Percentiles rank a stretch among this genome's conserved stretches.
Evolutionary conservation across 2,888 invertebrate genomes (phyloP).

Genomic region (Pteria penguin): DNA sequence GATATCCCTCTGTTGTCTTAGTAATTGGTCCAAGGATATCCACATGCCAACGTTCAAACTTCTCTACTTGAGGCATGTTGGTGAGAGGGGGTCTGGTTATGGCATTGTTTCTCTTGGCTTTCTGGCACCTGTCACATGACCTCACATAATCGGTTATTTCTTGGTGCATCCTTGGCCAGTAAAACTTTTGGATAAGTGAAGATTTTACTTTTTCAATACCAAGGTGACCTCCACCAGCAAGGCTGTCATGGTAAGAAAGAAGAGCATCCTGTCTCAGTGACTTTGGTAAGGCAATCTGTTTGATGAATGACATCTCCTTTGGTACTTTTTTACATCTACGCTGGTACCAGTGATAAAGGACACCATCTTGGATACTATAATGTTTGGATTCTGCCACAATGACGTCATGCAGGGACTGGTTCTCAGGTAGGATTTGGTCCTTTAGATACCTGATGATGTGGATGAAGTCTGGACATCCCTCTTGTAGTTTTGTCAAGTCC

Average conservation of each 20-base stretch:
- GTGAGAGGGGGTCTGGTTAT: slow-evolving; percentile 23
- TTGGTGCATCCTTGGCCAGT: slow-evolving; percentile 47
- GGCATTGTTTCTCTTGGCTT: slow-evolving; percentile 35
- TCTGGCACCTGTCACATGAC: slow-evolving; percentile 51
- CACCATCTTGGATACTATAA: slow-evolving; percentile 12
- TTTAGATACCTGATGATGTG: slow-evolving; percentile 24
- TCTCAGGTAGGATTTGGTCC: slow-evolving; percentile 15
- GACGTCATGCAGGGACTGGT: not conserved
- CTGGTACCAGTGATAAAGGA: slow-evolving; percentile 33
- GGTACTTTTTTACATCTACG: slow-evolving; percentile 15
- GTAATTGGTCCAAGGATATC: slow-evolving; percentile 33
- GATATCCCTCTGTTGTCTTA: slow-evolving; percentile 19
- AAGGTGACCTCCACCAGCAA: slow-evolving; percentile 29
- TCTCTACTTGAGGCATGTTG: slow-evolving; percentile 21
- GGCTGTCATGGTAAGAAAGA: slow-evolving; percentile 22
- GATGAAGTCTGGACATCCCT: slow-evolving; percentile 28
- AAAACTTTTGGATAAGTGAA: slow-evolving; percentile 39
- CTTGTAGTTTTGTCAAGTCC: slow-evolving; percentile 15
- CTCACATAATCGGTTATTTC: slow-evolving; percentile 39
- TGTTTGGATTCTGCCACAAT: slow-evolving; percentile 25
- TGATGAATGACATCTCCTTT: not conserved
- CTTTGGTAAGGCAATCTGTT: slow-evolving; percentile 41
- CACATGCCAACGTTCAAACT: slow-evolving; percentile 31
- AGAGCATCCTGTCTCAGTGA: slow-evolving; percentile 24
- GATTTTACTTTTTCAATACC: slow-evolving; percentile 29